A percentile compares a stretch with the other conserved stretches of the same genome.
These are phyloP conservation scores for Dasyornis broadbenti DNA, from an alignment of 2,113 vertebrate species.

Conservation along the genomic window DNA sequence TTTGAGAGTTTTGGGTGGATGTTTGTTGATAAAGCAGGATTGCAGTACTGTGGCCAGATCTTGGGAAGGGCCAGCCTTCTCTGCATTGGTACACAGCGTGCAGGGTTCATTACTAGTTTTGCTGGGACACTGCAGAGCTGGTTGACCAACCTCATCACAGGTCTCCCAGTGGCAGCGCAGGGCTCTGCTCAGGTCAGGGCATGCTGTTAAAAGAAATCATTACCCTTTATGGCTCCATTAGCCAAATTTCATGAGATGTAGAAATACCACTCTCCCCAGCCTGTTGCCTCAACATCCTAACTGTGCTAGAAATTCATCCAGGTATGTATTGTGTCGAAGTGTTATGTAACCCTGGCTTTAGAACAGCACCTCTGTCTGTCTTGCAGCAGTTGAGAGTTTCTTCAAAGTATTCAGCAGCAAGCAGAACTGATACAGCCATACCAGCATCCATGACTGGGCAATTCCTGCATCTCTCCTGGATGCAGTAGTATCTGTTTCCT, in stretches of 20 bases:
- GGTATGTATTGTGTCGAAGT: neutral
- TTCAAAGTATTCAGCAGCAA: neutral
- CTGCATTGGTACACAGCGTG: neutral
- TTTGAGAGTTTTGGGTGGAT: neutral
- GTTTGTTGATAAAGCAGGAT: neutral
- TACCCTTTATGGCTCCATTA: neutral
- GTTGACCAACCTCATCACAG: fast-evolving
- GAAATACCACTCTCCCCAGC: neutral
- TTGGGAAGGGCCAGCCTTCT: neutral
- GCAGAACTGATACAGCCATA: neutral
- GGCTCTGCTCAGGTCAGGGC: neutral
- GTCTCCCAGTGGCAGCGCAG: neutral
- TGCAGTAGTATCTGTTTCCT: neutral
- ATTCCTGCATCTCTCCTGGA: neutral
- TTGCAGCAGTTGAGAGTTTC: neutral
- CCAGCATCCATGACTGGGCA: neutral
- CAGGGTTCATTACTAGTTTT: neutral
- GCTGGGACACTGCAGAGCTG: neutral
- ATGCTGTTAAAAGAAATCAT: neutral
- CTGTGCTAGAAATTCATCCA: neutral
- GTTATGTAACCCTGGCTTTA: neutral
- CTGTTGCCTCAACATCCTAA: neutral
- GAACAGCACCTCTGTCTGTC: neutral
- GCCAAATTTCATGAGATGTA: neutral
- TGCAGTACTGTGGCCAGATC: neutral